Percentiles rank a stretch among this genome's conserved stretches.
Evolutionary conservation across 2,113 vertebrate genomes (phyloP).

Genomic region (Zosterops borbonicus): DNA sequence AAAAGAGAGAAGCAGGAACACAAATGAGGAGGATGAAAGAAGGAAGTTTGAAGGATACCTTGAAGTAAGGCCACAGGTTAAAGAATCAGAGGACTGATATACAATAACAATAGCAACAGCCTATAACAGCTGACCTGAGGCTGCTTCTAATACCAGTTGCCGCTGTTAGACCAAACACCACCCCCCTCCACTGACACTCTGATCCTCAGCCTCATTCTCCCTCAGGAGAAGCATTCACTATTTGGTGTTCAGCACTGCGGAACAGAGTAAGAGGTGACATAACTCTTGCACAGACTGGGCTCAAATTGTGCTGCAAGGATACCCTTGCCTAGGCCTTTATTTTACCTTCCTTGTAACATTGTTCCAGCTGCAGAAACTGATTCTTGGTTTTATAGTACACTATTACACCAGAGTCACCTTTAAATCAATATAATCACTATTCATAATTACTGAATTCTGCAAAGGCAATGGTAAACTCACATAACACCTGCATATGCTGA

Average conservation of each 20-base stretch:
- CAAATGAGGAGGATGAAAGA: neutral
- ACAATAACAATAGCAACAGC: neutral
- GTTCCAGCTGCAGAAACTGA: neutral
- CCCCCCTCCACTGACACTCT: neutral
- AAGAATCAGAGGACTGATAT: neutral
- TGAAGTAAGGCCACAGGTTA: neutral
- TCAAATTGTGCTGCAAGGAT: neutral
- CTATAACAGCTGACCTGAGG: neutral
- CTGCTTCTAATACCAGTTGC: neutral
- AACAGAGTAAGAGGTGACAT: neutral
- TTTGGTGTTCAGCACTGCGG: neutral
- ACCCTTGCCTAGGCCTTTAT: neutral
- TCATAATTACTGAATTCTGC: neutral
- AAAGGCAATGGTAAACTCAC: neutral
- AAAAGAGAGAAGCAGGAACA: neutral
- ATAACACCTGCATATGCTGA: neutral
- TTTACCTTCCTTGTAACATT: neutral
- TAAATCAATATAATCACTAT: neutral
- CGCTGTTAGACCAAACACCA: neutral
- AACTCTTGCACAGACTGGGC: neutral
- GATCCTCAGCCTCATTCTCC: neutral
- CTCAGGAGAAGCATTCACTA: neutral
- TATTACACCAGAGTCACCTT: neutral
- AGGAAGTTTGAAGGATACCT: neutral
- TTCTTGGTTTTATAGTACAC: neutral